Evolutionary conservation across 92 coral and sea anemone species (phyloP), one percentile per base, ranked within the genome.

Genomic region (Isaurus tuberculatus): DNA sequence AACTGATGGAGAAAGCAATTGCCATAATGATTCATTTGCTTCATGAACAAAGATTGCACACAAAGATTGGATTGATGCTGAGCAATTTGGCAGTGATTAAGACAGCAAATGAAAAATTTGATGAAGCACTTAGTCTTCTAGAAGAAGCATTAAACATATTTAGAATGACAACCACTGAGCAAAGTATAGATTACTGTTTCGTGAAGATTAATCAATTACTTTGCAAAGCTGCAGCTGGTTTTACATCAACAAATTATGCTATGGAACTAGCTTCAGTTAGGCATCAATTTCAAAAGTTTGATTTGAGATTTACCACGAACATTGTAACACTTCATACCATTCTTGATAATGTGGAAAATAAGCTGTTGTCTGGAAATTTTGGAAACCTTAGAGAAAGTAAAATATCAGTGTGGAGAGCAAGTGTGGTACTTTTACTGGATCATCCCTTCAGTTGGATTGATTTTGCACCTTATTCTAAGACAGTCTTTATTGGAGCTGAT

Each of bases 391-490:
- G 19, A 48, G 55, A 15, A 48, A 48, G 55, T 48, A 48, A 48
- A 48, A 48, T 48, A 15, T 48, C 19, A 48, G 55, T 15, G 55
- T 48, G 55, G 55, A 48, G 55, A 48, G 55, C 55, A 48, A 48
- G 55, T 48, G 72, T 80, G 43, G 72, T 80, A 30, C 85, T 57
- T 28, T 26, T 80, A 30, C 85, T 80, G 28, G 85, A 80, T 27
- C 65, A 80, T 65, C 85, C 85, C 36, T 61, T 63, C 23, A 65
- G 85, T 29, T 80, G 85, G 85, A 64, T 80, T 60, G 85, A 80
- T 22, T 80, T 23, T 65, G 75, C 75, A 23, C 85, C 85, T 42
- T 65, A 51, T 63, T 70, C 64, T 58, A 80, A 80, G 34, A 65
- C 75, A 2, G 72, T 80, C 9, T 29, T 80, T 69, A 65, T 80